These are phyloP conservation scores for Danionella cerebrum DNA, from an alignment of 2,113 vertebrate species.

Conservation along the genomic window DNA sequence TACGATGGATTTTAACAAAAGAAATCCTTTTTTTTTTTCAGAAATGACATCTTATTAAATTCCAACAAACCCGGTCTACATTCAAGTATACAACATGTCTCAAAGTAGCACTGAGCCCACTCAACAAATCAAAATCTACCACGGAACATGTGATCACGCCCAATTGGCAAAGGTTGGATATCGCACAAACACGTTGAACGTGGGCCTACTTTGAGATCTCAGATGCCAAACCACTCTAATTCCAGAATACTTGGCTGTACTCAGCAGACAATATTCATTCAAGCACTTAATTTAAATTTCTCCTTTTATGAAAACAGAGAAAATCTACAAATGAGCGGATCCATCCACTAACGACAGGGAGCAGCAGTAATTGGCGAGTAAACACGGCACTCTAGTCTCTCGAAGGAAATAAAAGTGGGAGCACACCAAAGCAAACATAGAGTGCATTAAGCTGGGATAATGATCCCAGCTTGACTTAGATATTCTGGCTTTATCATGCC, in stretches of 20 bases:
- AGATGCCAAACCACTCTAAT: conserved; percentile 16
- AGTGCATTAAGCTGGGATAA: conserved; percentile 24
- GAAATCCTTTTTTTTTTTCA: no score
- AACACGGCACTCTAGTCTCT: conserved; percentile 26
- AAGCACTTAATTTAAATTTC: not conserved
- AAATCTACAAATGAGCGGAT: conserved; percentile 18
- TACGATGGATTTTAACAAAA: no score
- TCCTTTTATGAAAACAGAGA: conserved; percentile 16
- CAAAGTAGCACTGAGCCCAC: not conserved
- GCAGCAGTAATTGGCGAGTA: conserved; percentile 14
- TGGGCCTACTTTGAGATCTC: not conserved
- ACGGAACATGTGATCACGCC: conserved; percentile 1
- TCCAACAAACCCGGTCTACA: not conserved
- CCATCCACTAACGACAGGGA: not conserved
- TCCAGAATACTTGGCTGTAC: not conserved
- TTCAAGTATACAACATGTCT: not conserved
- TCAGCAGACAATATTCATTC: not conserved
- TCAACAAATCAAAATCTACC: not conserved
- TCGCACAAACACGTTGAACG: not conserved
- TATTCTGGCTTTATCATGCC: conserved; percentile 15
- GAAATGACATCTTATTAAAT: no score
- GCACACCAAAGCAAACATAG: conserved; percentile 11
- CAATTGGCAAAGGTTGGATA: not conserved
- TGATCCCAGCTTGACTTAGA: conserved; percentile 33
- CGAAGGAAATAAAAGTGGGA: conserved; percentile 21